These are phyloP conservation scores for Madoqua kirkii DNA, from an alignment of 2,113 vertebrate genomes.

Conservation along the genomic window DNA sequence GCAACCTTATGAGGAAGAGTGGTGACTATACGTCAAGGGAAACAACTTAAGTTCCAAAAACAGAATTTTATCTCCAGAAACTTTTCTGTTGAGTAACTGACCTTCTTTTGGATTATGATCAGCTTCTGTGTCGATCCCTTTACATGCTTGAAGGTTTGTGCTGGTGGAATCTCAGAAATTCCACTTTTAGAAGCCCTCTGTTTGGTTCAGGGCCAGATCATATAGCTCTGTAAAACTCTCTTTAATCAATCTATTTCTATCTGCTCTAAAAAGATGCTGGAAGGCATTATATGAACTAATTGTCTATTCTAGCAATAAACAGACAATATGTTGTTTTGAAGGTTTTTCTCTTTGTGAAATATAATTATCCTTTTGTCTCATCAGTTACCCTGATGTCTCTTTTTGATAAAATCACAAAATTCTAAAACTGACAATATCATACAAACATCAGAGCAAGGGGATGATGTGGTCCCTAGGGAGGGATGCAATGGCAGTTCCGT, in stretches of 20 bases:
- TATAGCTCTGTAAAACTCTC: constrained; percentile 5
- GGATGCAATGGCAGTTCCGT: neutral
- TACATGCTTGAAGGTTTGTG: neutral
- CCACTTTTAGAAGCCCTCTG: neutral
- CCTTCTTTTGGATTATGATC: constrained; percentile 10
- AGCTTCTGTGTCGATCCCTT: neutral
- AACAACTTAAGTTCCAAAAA: neutral
- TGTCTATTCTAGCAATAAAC: neutral
- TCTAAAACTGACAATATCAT: neutral
- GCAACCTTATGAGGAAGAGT: neutral
- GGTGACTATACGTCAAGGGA: neutral
- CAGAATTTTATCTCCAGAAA: constrained; percentile 7
- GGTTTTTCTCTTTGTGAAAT: neutral
- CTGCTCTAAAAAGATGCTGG: constrained; percentile 15
- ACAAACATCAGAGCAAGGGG: neutral
- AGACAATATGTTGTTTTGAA: constrained; percentile 28
- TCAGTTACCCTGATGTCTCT: constrained; percentile 1
- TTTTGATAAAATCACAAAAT: constrained; percentile 43
- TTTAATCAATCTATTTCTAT: constrained; percentile 20
- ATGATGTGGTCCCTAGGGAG: neutral
- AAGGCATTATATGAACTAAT: constrained; percentile 44
- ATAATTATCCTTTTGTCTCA: constrained; percentile 55
- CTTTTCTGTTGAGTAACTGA: neutral
- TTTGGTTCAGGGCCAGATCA: constrained; percentile 12
- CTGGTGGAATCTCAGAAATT: constrained; percentile 33